Conservation (phyloP, 23 tunicate species). For the Trididemnum clinides region DNA sequence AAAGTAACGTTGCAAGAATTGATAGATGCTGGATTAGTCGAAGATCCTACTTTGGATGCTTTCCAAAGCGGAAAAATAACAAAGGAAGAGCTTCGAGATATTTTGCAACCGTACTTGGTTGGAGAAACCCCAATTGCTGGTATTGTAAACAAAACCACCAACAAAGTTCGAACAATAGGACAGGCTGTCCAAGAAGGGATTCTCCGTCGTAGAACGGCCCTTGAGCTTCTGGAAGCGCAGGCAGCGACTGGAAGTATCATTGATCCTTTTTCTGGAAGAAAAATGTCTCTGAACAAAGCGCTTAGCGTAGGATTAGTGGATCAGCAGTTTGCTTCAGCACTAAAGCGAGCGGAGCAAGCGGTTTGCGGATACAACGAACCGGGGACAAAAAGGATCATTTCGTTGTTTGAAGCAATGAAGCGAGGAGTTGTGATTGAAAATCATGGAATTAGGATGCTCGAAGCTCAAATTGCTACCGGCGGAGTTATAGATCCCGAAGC, state of each 20-base stretch:
- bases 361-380: slow-evolving; percentile 69
- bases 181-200: slow-evolving; percentile 79
- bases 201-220: slow-evolving; percentile 62
- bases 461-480: slow-evolving; percentile 96
- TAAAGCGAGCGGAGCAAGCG: slow-evolving; percentile 76
- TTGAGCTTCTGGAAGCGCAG: slow-evolving; percentile 91
- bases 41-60: slow-evolving; percentile 40
- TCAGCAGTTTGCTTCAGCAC: slow-evolving; percentile 32
- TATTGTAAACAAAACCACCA: slow-evolving; percentile 60
- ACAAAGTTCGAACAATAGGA: slow-evolving; percentile 67
- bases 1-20: slow-evolving; percentile 80
- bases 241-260: slow-evolving; percentile 92
- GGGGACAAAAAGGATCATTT: slow-evolving; percentile 50
- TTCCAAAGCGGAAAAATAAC: slow-evolving; percentile 61
- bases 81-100: slow-evolving; percentile 79
- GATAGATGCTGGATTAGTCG: slow-evolving; percentile 75
- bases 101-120: slow-evolving; percentile 67
- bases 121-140: slow-evolving; percentile 90
- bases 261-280: slow-evolving; percentile 79
- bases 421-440: slow-evolving; percentile 81
- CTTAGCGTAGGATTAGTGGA: slow-evolving; percentile 65
- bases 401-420: slow-evolving; percentile 79
- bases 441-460: slow-evolving; percentile 87
- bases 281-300: slow-evolving; percentile 84
- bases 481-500: slow-evolving; percentile 92